Base-by-base conservation (phyloP, 2,113 vertebrate genomes). In the Leiothrix lutea region DNA sequence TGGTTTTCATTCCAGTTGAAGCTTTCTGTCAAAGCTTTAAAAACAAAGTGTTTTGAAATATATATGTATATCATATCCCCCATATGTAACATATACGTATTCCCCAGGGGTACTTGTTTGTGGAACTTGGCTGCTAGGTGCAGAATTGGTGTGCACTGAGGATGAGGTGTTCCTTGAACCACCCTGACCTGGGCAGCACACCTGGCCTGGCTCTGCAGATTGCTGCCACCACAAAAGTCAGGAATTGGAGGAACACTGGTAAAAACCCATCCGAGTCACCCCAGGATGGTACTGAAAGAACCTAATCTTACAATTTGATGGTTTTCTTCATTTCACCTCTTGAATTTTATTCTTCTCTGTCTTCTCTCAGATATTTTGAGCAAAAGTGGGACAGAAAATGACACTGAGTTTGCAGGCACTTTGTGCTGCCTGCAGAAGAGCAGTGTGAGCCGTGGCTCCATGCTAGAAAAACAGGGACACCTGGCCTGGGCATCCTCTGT, bases 41-140 rank as follows among this genome's bases (percentile, higher is more conserved):
- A 58, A 88, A 14, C 14, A 54, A 65, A 13, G 8, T 53, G 22
- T 3, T 81, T 86, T 78, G 3, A 47, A 62, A 35, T 36, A 5
- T 1, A 2, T 29, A 2, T 10, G 11, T 1, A 0, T 60, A 15
- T 60, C 9, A 1, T 48, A 28, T 72, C 17, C 11, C 16, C 8
- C 26, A 2, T 10, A 11, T 36, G 21, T 42, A 33, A 44, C 1
- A 3, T 58, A 2, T 4, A 2, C 1, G 0, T 56, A 7, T 60
- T 22, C 10, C 14, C 19, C 44, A 10, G 12, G 7, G 20, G 36
- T 38, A 5, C 29, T 60, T 29, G 21, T 31, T 38, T 66, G 18
- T 84, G 78, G 35, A 24, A 62, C 18, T 47, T 61, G 23, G 31
- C 45, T 86, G 29, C 36, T 26, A 56, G 50, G 14, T 73, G 45